These are phyloP conservation scores for Enoplosus armatus DNA, from an alignment of 2,797 vertebrate genomes.

Conservation along the genomic window DNA sequence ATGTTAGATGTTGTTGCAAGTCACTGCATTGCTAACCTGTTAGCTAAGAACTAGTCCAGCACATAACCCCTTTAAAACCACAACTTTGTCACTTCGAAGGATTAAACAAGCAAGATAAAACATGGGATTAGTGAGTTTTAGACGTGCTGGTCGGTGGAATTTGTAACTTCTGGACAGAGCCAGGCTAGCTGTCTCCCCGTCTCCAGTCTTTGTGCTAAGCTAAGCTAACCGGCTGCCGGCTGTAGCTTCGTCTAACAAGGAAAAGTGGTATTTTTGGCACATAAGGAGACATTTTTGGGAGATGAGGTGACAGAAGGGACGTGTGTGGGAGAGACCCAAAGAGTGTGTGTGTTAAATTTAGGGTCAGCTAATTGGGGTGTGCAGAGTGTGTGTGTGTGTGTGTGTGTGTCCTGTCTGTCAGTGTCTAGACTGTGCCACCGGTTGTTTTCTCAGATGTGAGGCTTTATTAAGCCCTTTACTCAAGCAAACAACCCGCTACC, in stretches of 20 bases:
- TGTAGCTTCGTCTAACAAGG: too few relatives aligned
- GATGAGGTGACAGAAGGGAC: conserved; percentile 34
- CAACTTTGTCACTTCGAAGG: neutral
- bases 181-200: too few relatives aligned
- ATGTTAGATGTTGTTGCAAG: neutral
- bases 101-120: too few relatives aligned
- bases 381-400: conserved; percentile 62
- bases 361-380: conserved; percentile 70
- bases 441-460: conserved; percentile 75
- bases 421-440: conserved; percentile 62
- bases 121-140: neutral
- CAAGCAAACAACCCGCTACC: conserved; percentile 56
- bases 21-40: neutral
- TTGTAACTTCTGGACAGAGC: neutral
- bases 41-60: neutral
- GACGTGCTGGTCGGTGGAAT: neutral
- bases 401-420: conserved; percentile 68
- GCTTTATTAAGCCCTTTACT: conserved; percentile 64
- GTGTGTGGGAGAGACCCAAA: conserved; percentile 15
- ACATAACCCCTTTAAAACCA: neutral
- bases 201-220: neutral
- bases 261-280: conserved; percentile 9
- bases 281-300: conserved; percentile 7
- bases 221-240: too few relatives aligned
- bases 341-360: conserved; percentile 44